Conservation (phyloP, 2,888 invertebrate genomes). For the Tachina fera region DNA sequence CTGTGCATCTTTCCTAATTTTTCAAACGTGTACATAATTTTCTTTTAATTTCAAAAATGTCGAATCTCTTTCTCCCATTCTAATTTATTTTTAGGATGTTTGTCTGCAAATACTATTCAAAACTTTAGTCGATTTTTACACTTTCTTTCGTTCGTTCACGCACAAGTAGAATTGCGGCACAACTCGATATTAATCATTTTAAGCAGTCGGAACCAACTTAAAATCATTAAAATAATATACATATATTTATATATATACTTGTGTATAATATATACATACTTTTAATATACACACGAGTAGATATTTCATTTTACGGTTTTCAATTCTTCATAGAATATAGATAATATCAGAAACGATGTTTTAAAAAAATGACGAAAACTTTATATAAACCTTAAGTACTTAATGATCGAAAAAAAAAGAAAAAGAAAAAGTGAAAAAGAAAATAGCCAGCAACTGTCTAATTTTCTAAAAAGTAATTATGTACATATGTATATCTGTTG, state of each 20-base stretch:
- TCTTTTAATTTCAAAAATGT: constrained; percentile 68
- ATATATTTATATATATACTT: not conserved
- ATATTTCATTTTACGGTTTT: constrained; percentile 18
- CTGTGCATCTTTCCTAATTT: constrained; percentile 61
- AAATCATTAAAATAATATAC: constrained; percentile 24
- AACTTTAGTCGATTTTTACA: constrained; percentile 75
- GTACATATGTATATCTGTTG: not conserved
- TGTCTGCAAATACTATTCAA: constrained; percentile 70
- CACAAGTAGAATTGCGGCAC: constrained; percentile 72
- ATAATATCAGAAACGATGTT: constrained; percentile 26
- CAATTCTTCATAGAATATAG: constrained; percentile 19
- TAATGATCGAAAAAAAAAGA: constrained; percentile 2
- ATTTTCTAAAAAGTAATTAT: constrained; percentile 24
- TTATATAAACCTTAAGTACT: constrained; percentile 24
- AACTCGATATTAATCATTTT: constrained; percentile 59
- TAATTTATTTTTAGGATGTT: constrained; percentile 79
- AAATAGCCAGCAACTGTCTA: not conserved
- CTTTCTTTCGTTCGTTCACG: constrained; percentile 75
- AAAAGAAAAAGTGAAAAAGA: constrained; percentile 3
- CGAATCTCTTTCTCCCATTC: constrained; percentile 77
- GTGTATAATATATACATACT: not conserved
- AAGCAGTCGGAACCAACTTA: constrained; percentile 45
- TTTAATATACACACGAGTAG: not conserved
- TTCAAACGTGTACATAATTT: constrained; percentile 55
- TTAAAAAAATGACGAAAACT: constrained; percentile 12